Base-by-base conservation (phyloP, 1,140 invertebrate species). In the Dendroctonus valens region DNA sequence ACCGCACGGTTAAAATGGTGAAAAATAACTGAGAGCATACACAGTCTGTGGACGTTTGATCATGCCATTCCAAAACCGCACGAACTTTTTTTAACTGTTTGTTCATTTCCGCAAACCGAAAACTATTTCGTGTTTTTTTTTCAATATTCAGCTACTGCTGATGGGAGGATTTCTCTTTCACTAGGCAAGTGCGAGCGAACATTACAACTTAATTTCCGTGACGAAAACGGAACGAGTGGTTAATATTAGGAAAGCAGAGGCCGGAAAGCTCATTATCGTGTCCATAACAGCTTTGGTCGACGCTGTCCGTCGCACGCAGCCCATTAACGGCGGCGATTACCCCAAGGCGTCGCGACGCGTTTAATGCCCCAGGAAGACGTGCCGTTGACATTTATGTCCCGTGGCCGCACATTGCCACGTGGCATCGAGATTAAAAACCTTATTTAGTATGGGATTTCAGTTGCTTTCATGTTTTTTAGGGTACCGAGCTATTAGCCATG, bases 301-400 rank as follows among this genome's bases (percentile, higher is more conserved):
- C 12, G 50, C 50, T 63, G 60, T 63, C 60, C 60, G 50, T 44
- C 51, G 60, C 60, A 63, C 60, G 60, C 60, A 54, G 50, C 60
- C 60, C 51, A 63, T 63, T 61, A 61, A 51, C 59, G 59, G 49
- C 59, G 59, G 11, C 59, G 59, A 61, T 61, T 63, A 63, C 60
- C 60, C 60, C 40, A 63, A 63, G 60, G 60, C 60, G 60, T 61
- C 59, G 59, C 59, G 58, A 59, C 58, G 58, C 59, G 59, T 63
- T 63, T 63, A 63, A 63, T 63, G 60, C 60, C 50, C 60, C 60
- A 41, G 51, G 60, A 63, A 63, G 60, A 63, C 60, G 60, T 63
- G 60, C 51, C 60, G 50, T 14, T 63, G 60, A 63, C 60, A 63
- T 63, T 63, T 63, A 63, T 63, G 60, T 63, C 51, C 41, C 50